phyloP scores from a whole-genome alignment of 1,140 invertebrate genomes.

The Drosophila sproati region DNA sequence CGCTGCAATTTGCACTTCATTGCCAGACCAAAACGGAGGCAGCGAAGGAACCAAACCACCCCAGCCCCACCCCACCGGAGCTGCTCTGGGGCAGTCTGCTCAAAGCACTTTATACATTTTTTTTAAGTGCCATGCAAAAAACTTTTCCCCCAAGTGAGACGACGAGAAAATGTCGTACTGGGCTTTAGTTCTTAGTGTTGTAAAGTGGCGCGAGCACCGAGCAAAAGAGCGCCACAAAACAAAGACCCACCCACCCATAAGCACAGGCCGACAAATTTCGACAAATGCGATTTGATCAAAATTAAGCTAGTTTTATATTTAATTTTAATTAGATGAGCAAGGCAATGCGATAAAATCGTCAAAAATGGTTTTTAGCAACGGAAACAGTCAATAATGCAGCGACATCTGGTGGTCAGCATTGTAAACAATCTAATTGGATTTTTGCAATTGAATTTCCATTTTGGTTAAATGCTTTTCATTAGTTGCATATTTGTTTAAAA shows the following conservation, averaged over 20 bases:
- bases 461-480: slow-evolving; percentile 43
- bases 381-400: slow-evolving; percentile 10
- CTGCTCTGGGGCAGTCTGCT: slow-evolving; percentile 67
- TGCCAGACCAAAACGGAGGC: slow-evolving; percentile 46
- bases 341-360: background rate
- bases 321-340: slow-evolving; percentile 24
- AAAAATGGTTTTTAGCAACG: background rate
- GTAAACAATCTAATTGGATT: slow-evolving; percentile 39
- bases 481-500: slow-evolving; percentile 45
- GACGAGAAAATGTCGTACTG: slow-evolving; percentile 22
- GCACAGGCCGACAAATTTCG: slow-evolving; percentile 5
- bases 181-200: slow-evolving; percentile 36
- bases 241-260: slow-evolving; percentile 3
- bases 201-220: slow-evolving; percentile 20
- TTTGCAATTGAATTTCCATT: slow-evolving; percentile 43
- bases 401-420: slow-evolving; percentile 36
- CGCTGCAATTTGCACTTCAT: slow-evolving; percentile 81
- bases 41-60: background rate
- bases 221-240: slow-evolving; percentile 23
- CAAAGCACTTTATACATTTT: slow-evolving; percentile 80
- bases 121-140: slow-evolving; percentile 79
- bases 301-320: background rate
- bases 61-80: background rate
- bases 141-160: slow-evolving; percentile 40
- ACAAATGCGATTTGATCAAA: slow-evolving; percentile 36